Conservation (phyloP, 1,140 invertebrate genomes). For the Nasonia giraulti region DNA sequence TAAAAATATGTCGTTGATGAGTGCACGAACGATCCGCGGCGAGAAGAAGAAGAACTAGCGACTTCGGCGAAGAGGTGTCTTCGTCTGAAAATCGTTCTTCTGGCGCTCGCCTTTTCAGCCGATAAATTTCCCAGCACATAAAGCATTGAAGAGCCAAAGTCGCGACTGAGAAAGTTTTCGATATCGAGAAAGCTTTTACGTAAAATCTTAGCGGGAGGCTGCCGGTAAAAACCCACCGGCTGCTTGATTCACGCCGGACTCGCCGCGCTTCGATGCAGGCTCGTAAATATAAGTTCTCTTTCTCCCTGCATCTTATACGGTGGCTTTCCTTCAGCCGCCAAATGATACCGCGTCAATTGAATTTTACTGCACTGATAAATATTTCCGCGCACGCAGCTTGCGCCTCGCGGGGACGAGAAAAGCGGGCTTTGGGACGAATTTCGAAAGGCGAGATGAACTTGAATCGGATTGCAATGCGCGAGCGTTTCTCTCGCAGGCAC, state of each 20-base stretch:
- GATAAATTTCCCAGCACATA: neutral
- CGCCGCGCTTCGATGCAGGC: neutral
- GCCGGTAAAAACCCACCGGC: neutral
- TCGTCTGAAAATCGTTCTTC: too few relatives aligned
- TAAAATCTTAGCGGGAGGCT: constrained; percentile 15
- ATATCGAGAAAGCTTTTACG: constrained; percentile 34
- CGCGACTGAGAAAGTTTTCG: too few relatives aligned
- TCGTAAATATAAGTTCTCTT: constrained; percentile 7
- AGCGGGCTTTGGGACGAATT: neutral
- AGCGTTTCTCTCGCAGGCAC: neutral
- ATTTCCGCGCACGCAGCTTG: neutral
- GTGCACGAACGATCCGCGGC: too few relatives aligned
- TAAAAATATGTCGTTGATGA: too few relatives aligned
- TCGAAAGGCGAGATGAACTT: neutral
- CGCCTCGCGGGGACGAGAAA: too few relatives aligned
- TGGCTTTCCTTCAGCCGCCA: too few relatives aligned
- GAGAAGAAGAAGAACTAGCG: too few relatives aligned
- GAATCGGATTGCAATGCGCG: neutral
- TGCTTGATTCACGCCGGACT: neutral
- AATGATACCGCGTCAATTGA: constrained; percentile 9
- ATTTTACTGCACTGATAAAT: neutral
- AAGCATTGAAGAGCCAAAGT: too few relatives aligned
- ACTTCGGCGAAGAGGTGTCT: too few relatives aligned
- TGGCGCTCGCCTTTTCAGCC: neutral
- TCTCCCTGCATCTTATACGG: neutral